Evolutionary conservation across 2,797 vertebrate species (phyloP), one percentile per base, ranked within the genome.

Genomic region (Allobates femoralis): DNA sequence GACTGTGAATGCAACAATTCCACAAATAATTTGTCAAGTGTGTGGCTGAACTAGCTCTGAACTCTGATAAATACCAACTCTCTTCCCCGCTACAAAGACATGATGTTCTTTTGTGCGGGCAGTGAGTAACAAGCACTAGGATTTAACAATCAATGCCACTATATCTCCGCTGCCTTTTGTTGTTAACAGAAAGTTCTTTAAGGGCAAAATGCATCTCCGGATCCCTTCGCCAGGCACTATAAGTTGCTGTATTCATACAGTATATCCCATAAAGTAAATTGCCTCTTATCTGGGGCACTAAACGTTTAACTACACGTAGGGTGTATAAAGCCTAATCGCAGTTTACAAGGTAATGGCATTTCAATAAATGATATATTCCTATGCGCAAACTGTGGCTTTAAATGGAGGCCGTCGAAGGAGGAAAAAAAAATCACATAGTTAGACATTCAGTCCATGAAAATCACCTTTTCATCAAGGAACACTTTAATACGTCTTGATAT

Each of bases 1-100:
- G 97, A 98, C 96, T 98, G 96, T 98, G 96, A 99, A 99, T 98
- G 96, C 96, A 97, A 99, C 97, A 97, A 97, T 99, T 98, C 96
- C 96, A 97, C 96, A 97, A 98, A 99, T 98, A 97, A 97, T 98
- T 98, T 98, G 97, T 99, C 97, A 96, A 95, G 93, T 95, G 94
- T 94, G 96, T 95, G 95, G 96, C 96, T 98, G 97, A 97, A 98
- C 97, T 97, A 95, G 95, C 96, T 97, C 96, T 98, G 97, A 98
- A 98, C 97, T 95, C 95, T 91, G 96, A 95, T 96, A 95, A 95
- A 93, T 94, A 93, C 93, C 92, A 92, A 92, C 92, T 92, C 93
- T 94, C 92, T 93, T 93, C 90, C 53, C 92, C 58, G 90, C 91
- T 92, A 92, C 94, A 94, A 93, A 94, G 92, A 94, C 92, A 90